Conservation (phyloP, 2,113 vertebrate species). For the Bubo blakistoni region DNA sequence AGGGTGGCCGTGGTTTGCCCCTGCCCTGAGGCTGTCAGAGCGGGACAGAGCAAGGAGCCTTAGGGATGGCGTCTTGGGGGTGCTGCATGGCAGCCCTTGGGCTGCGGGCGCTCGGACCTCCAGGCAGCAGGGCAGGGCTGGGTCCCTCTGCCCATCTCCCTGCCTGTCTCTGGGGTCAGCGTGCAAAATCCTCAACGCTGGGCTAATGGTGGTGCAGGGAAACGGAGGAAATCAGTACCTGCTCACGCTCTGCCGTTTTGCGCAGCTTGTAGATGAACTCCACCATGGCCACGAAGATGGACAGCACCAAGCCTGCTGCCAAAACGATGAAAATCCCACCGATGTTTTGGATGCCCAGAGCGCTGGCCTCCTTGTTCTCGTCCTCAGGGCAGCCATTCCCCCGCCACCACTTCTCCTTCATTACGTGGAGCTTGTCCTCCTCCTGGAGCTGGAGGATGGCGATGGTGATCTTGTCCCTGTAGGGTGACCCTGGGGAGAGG, state of each 20-base stretch:
- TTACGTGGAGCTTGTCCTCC: constrained; percentile 92
- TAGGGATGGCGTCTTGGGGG: neutral
- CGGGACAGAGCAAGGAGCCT: neutral
- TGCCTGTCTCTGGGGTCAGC: neutral
- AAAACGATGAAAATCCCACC: constrained; percentile 97
- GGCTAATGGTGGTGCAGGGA: neutral
- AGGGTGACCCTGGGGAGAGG: constrained; percentile 85
- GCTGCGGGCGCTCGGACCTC: neutral
- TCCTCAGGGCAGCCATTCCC: constrained; percentile 90
- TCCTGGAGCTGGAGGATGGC: constrained; percentile 96
- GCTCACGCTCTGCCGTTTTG: constrained; percentile 90
- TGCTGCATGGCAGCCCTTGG: neutral
- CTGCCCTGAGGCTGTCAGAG: accelerated
- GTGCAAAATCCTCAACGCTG: accelerated
- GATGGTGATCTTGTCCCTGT: constrained; percentile 97
- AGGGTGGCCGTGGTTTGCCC: neutral
- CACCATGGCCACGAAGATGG: constrained; percentile 92
- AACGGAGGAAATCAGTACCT: constrained; percentile 71
- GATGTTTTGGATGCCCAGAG: constrained; percentile 95
- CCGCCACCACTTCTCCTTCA: constrained; percentile 99
- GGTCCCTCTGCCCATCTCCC: neutral
- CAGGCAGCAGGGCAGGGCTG: neutral
- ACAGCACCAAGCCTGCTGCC: constrained; percentile 92
- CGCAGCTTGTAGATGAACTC: constrained; percentile 97
- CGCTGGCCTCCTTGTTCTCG: constrained; percentile 89